These are phyloP conservation scores for Oryctes rhinoceros DNA, from an alignment of 1,140 invertebrate genomes.

Conservation along the genomic window DNA sequence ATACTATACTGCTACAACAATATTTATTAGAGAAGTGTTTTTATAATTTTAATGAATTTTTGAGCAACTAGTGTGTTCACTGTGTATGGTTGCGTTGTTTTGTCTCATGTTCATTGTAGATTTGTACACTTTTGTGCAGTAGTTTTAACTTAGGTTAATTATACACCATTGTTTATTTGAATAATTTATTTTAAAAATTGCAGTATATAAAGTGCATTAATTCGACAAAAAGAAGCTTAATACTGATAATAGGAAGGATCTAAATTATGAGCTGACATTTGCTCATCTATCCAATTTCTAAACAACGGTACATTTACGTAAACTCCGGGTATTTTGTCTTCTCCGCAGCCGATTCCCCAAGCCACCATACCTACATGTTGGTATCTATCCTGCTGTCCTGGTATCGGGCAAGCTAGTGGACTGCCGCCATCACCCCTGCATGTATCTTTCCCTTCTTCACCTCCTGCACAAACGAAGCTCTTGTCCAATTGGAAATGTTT, in stretches of 20 bases:
- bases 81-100: too few species aligned
- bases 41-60: too few species aligned
- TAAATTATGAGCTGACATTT: conserved; percentile 49
- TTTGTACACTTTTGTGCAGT: too few species aligned
- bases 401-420: conserved; percentile 66
- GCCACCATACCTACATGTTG: conserved; percentile 64
- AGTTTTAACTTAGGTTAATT: too few species aligned
- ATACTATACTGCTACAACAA: too few species aligned
- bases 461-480: conserved; percentile 81
- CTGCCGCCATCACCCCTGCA: conserved; percentile 70
- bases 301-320: conserved; percentile 57
- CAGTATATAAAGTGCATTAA: background rate
- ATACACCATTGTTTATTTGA: background rate
- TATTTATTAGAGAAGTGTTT: too few species aligned
- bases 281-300: conserved; percentile 56
- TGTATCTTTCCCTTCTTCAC: conserved; percentile 70
- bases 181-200: conserved; percentile 27
- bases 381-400: conserved; percentile 56
- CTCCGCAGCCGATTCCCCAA: conserved; percentile 67
- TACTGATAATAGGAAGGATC: conserved; percentile 48
- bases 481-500: conserved; percentile 70
- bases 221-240: conserved; percentile 43
- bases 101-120: too few species aligned
- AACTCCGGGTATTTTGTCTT: conserved; percentile 66
- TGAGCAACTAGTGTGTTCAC: too few species aligned